phyloP scores from a whole-genome alignment of 2,888 invertebrate species.

The Antitype chi region DNA sequence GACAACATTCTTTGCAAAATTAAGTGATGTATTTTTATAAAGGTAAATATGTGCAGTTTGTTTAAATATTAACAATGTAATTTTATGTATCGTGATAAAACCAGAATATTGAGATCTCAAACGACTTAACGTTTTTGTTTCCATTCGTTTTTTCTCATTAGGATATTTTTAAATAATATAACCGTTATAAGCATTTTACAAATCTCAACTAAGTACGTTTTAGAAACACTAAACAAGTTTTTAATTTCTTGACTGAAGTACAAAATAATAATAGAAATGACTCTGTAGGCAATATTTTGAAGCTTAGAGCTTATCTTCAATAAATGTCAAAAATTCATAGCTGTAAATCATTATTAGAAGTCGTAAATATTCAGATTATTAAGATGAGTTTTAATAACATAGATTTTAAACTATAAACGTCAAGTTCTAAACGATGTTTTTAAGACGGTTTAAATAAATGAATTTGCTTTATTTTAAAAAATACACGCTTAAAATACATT shows the following conservation, averaged over 20 bases:
- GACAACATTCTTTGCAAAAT: slow-evolving; percentile 76
- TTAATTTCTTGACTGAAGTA: not conserved
- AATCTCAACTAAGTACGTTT: not conserved
- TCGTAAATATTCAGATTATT: slow-evolving; percentile 23
- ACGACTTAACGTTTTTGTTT: not conserved
- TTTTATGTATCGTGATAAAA: slow-evolving; percentile 4
- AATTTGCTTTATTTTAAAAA: not conserved
- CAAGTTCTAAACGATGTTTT: slow-evolving; percentile 11
- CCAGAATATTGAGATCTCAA: not conserved
- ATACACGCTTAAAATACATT: not conserved
- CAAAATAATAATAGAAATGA: not conserved
- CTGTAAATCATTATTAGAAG: slow-evolving; percentile 19
- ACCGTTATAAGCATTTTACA: not conserved
- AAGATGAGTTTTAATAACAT: not conserved
- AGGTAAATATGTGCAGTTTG: not conserved
- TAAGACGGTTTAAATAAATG: not conserved
- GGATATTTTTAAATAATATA: not conserved
- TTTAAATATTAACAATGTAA: not conserved
- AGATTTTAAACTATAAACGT: not conserved
- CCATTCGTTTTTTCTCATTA: not conserved
- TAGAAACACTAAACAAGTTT: not conserved
- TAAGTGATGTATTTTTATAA: slow-evolving; percentile 72
- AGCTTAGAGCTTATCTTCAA: not conserved
- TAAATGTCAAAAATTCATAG: not conserved
- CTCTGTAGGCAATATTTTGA: not conserved